Percentiles rank a stretch among this genome's conserved stretches.
Conservation (phyloP, 2,797 vertebrate species). For the Sebastes kiyomatsui region DNA sequence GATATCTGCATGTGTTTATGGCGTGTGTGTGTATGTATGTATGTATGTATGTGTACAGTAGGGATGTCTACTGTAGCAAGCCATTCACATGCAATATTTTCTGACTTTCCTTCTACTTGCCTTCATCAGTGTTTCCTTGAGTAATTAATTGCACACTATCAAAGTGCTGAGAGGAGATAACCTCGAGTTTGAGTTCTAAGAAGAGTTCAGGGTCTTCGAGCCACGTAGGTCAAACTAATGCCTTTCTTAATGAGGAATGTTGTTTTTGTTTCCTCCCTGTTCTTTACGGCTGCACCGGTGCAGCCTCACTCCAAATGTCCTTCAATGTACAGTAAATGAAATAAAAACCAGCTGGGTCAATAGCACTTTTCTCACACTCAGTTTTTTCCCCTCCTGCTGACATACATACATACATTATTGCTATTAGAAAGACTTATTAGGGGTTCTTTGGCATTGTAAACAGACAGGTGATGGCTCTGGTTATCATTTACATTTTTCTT, state of each 20-base stretch:
- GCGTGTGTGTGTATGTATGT: background rate
- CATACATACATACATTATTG: background rate
- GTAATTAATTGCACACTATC: background rate
- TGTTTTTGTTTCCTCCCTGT: conserved; percentile 51
- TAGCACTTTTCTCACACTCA: conserved; percentile 28
- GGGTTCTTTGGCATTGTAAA: background rate
- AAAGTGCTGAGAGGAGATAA: background rate
- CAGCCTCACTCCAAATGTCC: background rate
- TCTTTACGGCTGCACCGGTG: conserved; percentile 33
- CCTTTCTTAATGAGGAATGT: conserved; percentile 25
- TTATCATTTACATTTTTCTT: background rate
- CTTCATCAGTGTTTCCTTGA: background rate
- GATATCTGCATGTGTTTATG: background rate
- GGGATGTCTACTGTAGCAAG: background rate
- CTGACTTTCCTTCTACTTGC: background rate
- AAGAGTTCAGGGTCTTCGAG: background rate
- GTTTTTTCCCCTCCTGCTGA: background rate
- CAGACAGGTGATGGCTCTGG: background rate
- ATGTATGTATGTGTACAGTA: background rate
- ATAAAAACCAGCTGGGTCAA: conserved; percentile 52
- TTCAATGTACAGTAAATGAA: conserved; percentile 26
- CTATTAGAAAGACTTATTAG: background rate
- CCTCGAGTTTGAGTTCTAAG: background rate
- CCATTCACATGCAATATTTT: background rate
- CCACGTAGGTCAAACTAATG: conserved; percentile 28